Conservation (phyloP, 2,113 vertebrate genomes). For the Petroica traversi region DNA sequence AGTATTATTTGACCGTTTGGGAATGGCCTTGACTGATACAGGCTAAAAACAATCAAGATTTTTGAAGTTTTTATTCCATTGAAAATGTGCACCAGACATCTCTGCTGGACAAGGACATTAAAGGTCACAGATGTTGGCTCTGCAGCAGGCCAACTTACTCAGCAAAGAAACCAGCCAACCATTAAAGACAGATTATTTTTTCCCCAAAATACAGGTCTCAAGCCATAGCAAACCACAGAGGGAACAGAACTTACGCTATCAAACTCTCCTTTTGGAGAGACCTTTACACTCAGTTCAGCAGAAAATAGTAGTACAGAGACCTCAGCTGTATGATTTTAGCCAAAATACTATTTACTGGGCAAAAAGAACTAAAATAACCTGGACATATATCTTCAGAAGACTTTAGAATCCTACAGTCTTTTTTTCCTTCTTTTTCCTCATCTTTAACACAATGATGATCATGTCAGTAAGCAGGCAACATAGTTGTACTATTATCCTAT, state of each 20-base stretch:
- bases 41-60: not conserved
- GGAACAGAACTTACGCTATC: not conserved
- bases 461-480: not conserved
- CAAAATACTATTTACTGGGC: not conserved
- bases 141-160: conserved; percentile 37
- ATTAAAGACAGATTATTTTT: not conserved
- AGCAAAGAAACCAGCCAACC: conserved; percentile 29
- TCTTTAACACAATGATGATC: not conserved
- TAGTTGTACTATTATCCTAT: not conserved
- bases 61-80: not conserved
- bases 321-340: not conserved
- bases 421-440: not conserved
- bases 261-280: not conserved
- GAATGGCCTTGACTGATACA: not conserved
- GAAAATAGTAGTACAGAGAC: not conserved
- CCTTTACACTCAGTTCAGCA: not conserved
- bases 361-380: not conserved
- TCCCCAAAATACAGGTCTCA: not conserved
- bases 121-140: conserved; percentile 51
- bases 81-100: not conserved
- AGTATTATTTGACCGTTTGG: not conserved
- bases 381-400: not conserved
- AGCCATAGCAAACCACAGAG: not conserved
- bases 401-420: not conserved
- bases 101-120: conserved; percentile 25